A percentile compares a stretch with the other conserved stretches of the same genome.
phyloP scores from a whole-genome alignment of 2,113 vertebrate genomes.

The Microtus ochrogaster region DNA sequence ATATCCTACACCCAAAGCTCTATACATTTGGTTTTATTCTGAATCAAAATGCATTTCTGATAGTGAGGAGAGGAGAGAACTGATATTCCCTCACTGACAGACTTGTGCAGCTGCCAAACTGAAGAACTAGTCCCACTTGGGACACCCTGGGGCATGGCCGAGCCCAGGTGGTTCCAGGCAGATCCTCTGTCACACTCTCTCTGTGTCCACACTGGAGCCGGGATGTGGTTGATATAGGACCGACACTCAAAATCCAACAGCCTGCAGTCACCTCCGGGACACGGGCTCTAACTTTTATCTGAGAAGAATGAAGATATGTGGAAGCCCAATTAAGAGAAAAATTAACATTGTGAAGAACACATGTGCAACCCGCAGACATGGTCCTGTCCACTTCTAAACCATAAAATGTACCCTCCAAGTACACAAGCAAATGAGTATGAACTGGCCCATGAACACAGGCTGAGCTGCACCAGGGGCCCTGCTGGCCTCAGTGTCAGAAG shows the following conservation, averaged over 20 bases:
- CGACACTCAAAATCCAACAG: constrained; percentile 79
- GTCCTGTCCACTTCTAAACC: not conserved
- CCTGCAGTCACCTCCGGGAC: constrained; percentile 81
- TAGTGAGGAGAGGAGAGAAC: constrained; percentile 81
- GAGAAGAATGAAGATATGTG: not conserved
- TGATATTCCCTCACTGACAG: constrained; percentile 82
- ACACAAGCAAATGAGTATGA: not conserved
- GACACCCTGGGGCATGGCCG: constrained; percentile 55
- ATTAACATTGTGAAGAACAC: not conserved
- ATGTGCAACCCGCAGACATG: not conserved
- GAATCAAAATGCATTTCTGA: constrained; percentile 82
- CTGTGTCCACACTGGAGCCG: constrained; percentile 80
- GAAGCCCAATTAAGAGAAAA: constrained; percentile 16
- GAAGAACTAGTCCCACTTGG: constrained; percentile 80
- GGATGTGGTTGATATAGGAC: constrained; percentile 71
- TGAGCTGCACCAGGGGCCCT: not conserved
- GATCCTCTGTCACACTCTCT: constrained; percentile 79
- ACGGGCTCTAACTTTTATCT: constrained; percentile 87
- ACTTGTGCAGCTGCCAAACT: constrained; percentile 85
- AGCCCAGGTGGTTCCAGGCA: constrained; percentile 75
- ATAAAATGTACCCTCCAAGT: not conserved
- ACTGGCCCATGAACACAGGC: not conserved
- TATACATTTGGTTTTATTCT: constrained; percentile 90
- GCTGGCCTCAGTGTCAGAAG: not conserved
- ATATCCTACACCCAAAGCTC: constrained; percentile 91